Percentiles rank a stretch among this genome's conserved stretches.
phyloP scores from a whole-genome alignment of 1,140 invertebrate species.

The Charaxes varanes region DNA sequence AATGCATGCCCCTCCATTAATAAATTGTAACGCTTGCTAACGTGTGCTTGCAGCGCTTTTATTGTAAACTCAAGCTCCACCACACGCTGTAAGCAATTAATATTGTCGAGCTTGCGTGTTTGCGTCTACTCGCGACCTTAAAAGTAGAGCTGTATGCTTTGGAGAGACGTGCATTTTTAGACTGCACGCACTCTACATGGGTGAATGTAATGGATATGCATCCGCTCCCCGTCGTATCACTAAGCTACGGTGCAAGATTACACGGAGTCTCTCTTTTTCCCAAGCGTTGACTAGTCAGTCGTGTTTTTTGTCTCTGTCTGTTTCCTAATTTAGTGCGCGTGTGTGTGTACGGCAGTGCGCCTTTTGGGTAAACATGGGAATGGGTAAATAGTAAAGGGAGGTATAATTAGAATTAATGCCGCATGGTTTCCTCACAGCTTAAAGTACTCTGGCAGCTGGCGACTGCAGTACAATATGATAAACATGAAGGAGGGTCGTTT shows the following conservation, averaged over 20 bases:
- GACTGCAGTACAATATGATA: neutral
- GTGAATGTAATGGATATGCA: slow-evolving; percentile 48
- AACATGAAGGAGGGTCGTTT: neutral
- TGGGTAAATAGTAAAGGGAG: slow-evolving; percentile 65
- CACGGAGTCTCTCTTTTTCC: slow-evolving; percentile 33
- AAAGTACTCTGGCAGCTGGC: slow-evolving; percentile 21
- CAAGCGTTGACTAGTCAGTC: slow-evolving; percentile 30
- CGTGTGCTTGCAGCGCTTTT: no score
- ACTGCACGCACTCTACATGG: no score
- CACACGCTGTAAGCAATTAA: no score
- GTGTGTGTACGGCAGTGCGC: slow-evolving; percentile 58
- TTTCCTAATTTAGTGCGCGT: slow-evolving; percentile 57
- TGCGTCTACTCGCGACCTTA: no score
- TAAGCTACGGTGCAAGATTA: slow-evolving; percentile 50
- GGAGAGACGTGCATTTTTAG: no score
- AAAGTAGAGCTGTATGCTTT: slow-evolving; percentile 11
- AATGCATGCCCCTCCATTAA: no score
- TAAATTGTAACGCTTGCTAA: no score
- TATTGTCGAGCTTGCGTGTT: no score
- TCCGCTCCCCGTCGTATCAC: slow-evolving; percentile 36
- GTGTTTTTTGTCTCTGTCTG: slow-evolving; percentile 55
- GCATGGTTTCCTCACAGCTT: slow-evolving; percentile 31
- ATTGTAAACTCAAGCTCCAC: no score
- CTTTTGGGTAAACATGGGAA: slow-evolving; percentile 68
- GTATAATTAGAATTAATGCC: slow-evolving; percentile 69